phyloP scores from a whole-genome alignment of 2,797 vertebrate genomes.

The Pseudochirops cupreus region DNA sequence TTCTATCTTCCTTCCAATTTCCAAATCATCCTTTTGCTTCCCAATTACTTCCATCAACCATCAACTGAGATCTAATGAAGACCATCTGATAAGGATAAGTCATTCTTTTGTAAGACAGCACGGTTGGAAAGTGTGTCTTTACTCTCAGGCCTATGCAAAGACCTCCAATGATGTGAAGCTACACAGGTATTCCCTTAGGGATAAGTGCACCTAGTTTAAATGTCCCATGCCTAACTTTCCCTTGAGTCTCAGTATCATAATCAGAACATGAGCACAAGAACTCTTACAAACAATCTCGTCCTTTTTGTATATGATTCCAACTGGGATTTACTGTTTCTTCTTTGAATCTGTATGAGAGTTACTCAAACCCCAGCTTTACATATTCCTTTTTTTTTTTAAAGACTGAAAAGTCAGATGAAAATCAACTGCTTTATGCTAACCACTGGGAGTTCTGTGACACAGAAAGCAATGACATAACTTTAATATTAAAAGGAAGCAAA shows the following conservation, averaged over 20 bases:
- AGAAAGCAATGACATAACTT: conserved; percentile 66
- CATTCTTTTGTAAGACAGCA: conserved; percentile 45
- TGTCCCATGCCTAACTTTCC: conserved; percentile 1
- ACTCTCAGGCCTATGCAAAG: neutral
- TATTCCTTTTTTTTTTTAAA: conserved; percentile 27
- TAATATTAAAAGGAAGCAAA: conserved; percentile 78
- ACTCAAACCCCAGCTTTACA: conserved; percentile 24
- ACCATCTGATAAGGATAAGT: conserved; percentile 57
- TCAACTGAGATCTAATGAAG: conserved; percentile 68
- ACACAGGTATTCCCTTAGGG: conserved; percentile 15
- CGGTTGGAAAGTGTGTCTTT: conserved; percentile 21
- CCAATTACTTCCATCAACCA: conserved; percentile 71
- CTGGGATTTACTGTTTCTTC: neutral
- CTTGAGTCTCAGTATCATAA: neutral
- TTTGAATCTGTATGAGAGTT: conserved; percentile 18
- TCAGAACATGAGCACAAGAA: neutral
- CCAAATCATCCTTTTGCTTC: conserved; percentile 73
- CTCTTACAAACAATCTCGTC: neutral
- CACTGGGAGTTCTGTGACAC: conserved; percentile 64
- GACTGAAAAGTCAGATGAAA: conserved; percentile 47
- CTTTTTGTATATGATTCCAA: neutral
- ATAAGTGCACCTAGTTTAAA: conserved; percentile 44
- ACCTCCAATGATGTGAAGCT: conserved; percentile 15
- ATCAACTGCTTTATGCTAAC: conserved; percentile 5
- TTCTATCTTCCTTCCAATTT: neutral